These are phyloP conservation scores for Anoplolepis gracilipes DNA, from an alignment of 1,140 invertebrate species.

Conservation along the genomic window DNA sequence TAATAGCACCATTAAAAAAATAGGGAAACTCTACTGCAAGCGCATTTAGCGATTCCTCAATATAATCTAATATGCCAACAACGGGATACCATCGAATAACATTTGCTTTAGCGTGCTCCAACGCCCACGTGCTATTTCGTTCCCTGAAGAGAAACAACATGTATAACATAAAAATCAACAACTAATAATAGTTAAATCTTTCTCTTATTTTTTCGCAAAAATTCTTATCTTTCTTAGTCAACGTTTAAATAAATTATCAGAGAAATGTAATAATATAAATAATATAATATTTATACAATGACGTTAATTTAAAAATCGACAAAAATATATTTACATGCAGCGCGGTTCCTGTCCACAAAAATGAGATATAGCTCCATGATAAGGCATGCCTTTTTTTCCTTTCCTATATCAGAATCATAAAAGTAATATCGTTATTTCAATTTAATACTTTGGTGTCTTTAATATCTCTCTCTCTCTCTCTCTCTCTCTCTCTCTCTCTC, in stretches of 20 bases:
- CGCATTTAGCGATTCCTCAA: slow-evolving; percentile 87
- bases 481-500: not conserved
- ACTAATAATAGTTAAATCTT: not conserved
- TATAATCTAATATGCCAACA: slow-evolving; percentile 89
- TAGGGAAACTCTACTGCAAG: slow-evolving; percentile 87
- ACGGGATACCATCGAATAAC: slow-evolving; percentile 89
- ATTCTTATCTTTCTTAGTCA: not conserved
- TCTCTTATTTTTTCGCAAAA: slow-evolving; percentile 4
- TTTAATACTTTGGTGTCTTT: not conserved
- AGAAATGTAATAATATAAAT: not conserved
- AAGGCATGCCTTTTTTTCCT: slow-evolving; percentile 68
- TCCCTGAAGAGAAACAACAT: slow-evolving; percentile 80
- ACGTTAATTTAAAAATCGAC: not conserved
- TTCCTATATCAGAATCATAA: slow-evolving; percentile 72
- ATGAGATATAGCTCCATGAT: slow-evolving; percentile 86
- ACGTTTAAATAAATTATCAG: not conserved
- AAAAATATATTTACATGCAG: slow-evolving; percentile 86
- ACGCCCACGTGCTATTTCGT: slow-evolving; percentile 88
- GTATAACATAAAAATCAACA: slow-evolving; percentile 31
- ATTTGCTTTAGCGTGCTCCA: slow-evolving; percentile 88
- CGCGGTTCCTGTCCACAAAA: slow-evolving; percentile 89
- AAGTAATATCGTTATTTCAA: slow-evolving; percentile 9
- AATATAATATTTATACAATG: not conserved
- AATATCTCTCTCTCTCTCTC: not conserved
- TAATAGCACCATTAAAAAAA: slow-evolving; percentile 87